Conservation (phyloP, 1,140 invertebrate species). For the honey bee (Apis mellifera) region Amel_HAv3.1 CM009934.2:3915501-3916000, state of each 20-base stretch:
- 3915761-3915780: not conserved
- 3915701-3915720: no score
- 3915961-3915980: constrained; percentile 71
- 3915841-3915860: constrained; percentile 32
- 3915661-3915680: not conserved
- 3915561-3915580: constrained; percentile 45
- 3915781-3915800: not conserved
- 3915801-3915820: not conserved
- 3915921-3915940: constrained; percentile 60
- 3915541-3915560: constrained; percentile 58
- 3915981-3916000: constrained; percentile 53
- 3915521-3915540: constrained; percentile 77
- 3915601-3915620: constrained; percentile 33
- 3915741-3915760: not conserved
- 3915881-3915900: constrained; percentile 37
- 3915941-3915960: constrained; percentile 49
- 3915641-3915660: not conserved
- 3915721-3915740: not conserved
- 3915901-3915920: constrained; percentile 65
- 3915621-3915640: not conserved
- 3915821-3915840: constrained; percentile 39
- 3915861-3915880: constrained; percentile 17
- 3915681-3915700: no score
- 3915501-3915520: constrained; percentile 69
- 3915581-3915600: constrained; percentile 20